Evolutionary conservation across 2,113 vertebrate genomes (phyloP).

Genomic region (Silurus glanis): DNA sequence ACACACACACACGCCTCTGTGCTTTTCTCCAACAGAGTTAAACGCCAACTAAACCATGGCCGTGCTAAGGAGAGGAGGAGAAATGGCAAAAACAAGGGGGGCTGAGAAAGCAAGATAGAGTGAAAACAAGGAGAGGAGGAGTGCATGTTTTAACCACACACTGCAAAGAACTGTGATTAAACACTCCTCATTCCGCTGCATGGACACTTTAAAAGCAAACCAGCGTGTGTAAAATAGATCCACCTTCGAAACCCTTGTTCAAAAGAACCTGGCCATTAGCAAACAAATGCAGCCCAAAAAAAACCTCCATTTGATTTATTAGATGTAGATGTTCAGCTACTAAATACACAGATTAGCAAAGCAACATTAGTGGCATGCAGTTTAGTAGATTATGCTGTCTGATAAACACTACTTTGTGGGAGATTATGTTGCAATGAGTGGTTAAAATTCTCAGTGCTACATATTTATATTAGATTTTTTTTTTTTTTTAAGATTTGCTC

Average conservation of each 20-base stretch:
- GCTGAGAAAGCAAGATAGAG: constrained; percentile 34
- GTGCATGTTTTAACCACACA: constrained; percentile 37
- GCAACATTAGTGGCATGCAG: constrained; percentile 37
- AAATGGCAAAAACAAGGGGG: constrained; percentile 13
- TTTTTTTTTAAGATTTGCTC: constrained; percentile 23
- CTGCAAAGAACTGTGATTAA: constrained; percentile 46
- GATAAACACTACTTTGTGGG: constrained; percentile 39
- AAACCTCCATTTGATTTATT: constrained; percentile 16
- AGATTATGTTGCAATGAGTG: constrained; percentile 41
- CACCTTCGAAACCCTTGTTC: constrained; percentile 26
- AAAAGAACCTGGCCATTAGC: constrained; percentile 20
- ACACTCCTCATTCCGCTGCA: constrained; percentile 38
- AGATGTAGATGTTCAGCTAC: constrained; percentile 30
- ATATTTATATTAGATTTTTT: constrained; percentile 43
- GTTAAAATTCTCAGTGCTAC: constrained; percentile 45
- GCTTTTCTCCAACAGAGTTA: constrained; percentile 57
- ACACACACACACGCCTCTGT: constrained; percentile 50
- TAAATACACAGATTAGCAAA: constrained; percentile 40
- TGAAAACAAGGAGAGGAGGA: constrained; percentile 28
- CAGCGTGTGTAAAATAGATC: constrained; percentile 35
- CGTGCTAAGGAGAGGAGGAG: constrained; percentile 10
- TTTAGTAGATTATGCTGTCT: constrained; percentile 40
- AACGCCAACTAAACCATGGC: constrained; percentile 51
- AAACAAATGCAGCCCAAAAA: constrained; percentile 2
- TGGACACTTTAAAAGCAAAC: constrained; percentile 27